These are phyloP conservation scores for Neuroscelio doddi DNA, from an alignment of 2,888 invertebrate genomes.

Conservation along the genomic window DNA sequence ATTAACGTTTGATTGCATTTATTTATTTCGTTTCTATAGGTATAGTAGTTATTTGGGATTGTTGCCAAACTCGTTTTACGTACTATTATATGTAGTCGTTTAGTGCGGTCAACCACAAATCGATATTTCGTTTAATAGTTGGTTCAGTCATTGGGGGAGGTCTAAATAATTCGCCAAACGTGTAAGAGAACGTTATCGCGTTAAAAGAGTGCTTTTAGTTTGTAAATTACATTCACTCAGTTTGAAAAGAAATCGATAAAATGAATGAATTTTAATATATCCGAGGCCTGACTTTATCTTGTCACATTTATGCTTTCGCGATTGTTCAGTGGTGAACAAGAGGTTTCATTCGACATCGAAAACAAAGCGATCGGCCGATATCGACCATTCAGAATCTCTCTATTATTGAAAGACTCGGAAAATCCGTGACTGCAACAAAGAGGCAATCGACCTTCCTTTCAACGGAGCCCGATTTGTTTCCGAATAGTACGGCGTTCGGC, in stretches of 20 bases:
- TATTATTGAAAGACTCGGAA: conserved; percentile 30
- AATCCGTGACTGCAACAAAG: conserved; percentile 47
- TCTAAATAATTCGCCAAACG: conserved; percentile 56
- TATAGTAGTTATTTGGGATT: conserved; percentile 27
- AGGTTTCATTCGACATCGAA: conserved; percentile 12
- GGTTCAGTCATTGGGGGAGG: conserved; percentile 49
- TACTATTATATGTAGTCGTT: conserved; percentile 51
- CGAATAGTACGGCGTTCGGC: conserved; percentile 50
- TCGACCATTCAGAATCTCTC: conserved; percentile 19
- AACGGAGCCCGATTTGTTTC: conserved; percentile 53
- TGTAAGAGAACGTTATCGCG: conserved; percentile 34
- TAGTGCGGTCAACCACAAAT: conserved; percentile 56
- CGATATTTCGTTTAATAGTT: conserved; percentile 61
- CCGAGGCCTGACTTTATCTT: conserved; percentile 1
- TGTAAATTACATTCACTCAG: conserved; percentile 16
- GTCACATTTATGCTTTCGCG: background rate
- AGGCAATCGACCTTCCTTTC: conserved; percentile 50
- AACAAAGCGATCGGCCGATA: conserved; percentile 12
- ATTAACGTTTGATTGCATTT: conserved; percentile 8
- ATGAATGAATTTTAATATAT: conserved; percentile 10
- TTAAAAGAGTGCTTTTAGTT: conserved; percentile 19
- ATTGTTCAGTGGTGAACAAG: conserved; percentile 11
- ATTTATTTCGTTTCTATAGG: conserved; percentile 19
- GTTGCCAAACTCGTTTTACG: conserved; percentile 35
- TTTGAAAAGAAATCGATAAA: conserved; percentile 11